phyloP scores from a whole-genome alignment of 2,113 vertebrate species.

The Paedocypris sp. region DNA sequence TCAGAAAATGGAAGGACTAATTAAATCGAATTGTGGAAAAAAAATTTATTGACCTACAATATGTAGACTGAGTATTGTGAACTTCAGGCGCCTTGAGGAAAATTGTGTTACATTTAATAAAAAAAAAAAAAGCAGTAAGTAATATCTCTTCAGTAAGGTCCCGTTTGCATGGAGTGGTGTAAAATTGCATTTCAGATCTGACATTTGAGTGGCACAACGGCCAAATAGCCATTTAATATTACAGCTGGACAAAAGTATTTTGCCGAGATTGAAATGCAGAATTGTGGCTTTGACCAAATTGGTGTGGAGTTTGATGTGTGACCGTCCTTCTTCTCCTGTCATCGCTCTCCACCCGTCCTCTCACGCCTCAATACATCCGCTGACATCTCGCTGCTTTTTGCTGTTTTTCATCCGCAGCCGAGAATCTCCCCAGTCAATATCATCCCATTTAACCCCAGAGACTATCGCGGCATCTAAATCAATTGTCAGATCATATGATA shows the following conservation, averaged over 20 bases:
- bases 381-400: conserved; percentile 4
- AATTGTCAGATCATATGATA: conserved; percentile 22
- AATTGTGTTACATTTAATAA: neutral
- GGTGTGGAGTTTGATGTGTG: conserved; percentile 14
- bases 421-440: conserved; percentile 13
- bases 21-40: too few relatives aligned
- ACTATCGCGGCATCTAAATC: conserved; percentile 24
- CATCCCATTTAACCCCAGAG: neutral
- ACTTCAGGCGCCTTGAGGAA: neutral
- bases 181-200: conserved; percentile 17
- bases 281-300: neutral
- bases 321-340: conserved; percentile 7
- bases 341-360: neutral
- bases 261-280: neutral
- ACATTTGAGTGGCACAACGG: conserved; percentile 15
- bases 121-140: neutral
- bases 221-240: conserved; percentile 6
- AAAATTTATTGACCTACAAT: too few relatives aligned
- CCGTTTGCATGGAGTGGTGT: neutral
- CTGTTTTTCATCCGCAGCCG: neutral
- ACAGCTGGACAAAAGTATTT: neutral
- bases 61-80: neutral
- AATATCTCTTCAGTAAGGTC: neutral
- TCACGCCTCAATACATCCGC: conserved; percentile 3
- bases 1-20: too few relatives aligned